A percentile compares a stretch with the other conserved stretches of the same genome.
These are phyloP conservation scores for Busseola fusca DNA, from an alignment of 2,888 invertebrate species.

Conservation along the genomic window DNA sequence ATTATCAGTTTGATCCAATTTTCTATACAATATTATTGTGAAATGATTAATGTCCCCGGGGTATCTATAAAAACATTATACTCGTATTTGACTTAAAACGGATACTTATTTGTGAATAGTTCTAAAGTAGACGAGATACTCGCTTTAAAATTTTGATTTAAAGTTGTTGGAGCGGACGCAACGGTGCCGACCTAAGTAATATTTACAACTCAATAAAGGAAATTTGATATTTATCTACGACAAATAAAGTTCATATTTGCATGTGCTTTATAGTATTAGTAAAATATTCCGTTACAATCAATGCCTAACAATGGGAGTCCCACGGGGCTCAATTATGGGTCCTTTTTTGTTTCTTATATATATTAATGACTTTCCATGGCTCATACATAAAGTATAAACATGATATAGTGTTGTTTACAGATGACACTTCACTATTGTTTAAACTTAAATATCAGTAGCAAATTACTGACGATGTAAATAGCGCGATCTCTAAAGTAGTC, in stretches of 20 bases:
- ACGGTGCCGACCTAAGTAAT: slow-evolving; percentile 8
- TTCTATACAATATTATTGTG: not conserved
- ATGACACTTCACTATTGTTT: too few relatives aligned
- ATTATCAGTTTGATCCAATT: too few relatives aligned
- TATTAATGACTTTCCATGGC: too few relatives aligned
- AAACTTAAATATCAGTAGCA: too few relatives aligned
- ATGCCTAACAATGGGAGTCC: too few relatives aligned
- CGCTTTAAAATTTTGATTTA: slow-evolving; percentile 16
- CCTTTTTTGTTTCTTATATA: too few relatives aligned
- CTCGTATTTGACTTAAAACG: not conserved
- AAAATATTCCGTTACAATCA: not conserved
- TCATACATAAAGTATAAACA: too few relatives aligned
- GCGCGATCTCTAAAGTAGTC: too few relatives aligned
- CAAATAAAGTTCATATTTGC: slow-evolving; percentile 14
- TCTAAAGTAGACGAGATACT: not conserved
- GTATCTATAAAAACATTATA: not conserved
- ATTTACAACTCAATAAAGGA: slow-evolving; percentile 27
- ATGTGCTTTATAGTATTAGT: not conserved
- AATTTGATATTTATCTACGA: slow-evolving; percentile 20
- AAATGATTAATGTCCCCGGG: not conserved
- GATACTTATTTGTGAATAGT: not conserved
- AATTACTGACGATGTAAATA: too few relatives aligned
- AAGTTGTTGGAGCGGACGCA: not conserved
- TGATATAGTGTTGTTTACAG: too few relatives aligned
- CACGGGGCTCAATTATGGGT: too few relatives aligned